Evolutionary conservation across 2,113 vertebrate species (phyloP).

Genomic region (Pedionomus torquatus): DNA sequence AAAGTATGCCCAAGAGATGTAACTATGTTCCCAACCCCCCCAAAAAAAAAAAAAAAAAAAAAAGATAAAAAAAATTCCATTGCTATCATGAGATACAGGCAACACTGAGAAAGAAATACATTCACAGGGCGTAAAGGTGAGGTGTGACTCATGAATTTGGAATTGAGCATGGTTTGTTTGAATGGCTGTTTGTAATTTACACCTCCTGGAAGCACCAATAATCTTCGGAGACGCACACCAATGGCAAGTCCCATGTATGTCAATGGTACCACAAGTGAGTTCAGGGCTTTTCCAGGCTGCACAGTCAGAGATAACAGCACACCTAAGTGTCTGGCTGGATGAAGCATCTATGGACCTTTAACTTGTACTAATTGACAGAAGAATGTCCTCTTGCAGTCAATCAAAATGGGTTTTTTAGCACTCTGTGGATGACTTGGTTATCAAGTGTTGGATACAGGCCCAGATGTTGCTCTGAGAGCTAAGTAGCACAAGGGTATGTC

Average conservation of each 20-base stretch:
- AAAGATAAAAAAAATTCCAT: too few relatives aligned
- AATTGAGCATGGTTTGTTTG: neutral
- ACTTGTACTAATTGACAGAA: conserved; percentile 16
- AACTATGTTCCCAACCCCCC: neutral
- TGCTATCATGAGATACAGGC: neutral
- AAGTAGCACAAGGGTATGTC: neutral
- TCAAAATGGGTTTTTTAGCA: neutral
- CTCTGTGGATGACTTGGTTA: neutral
- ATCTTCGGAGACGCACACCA: neutral
- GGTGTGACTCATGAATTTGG: neutral
- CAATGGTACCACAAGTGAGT: neutral
- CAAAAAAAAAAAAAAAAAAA: too few relatives aligned
- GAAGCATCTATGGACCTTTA: neutral
- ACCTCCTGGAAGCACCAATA: neutral
- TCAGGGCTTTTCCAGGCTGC: neutral
- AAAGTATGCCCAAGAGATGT: neutral
- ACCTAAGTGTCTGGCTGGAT: neutral
- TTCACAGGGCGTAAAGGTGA: neutral
- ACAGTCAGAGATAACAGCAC: neutral
- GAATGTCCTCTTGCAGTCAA: neutral
- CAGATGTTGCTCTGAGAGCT: neutral
- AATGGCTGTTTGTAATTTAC: neutral
- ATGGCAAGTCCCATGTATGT: fast-evolving
- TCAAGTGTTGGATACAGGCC: neutral
- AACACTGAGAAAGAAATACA: neutral